Base-by-base conservation (phyloP, 2,113 vertebrate species). In the Amblyopsis rosae region DNA sequence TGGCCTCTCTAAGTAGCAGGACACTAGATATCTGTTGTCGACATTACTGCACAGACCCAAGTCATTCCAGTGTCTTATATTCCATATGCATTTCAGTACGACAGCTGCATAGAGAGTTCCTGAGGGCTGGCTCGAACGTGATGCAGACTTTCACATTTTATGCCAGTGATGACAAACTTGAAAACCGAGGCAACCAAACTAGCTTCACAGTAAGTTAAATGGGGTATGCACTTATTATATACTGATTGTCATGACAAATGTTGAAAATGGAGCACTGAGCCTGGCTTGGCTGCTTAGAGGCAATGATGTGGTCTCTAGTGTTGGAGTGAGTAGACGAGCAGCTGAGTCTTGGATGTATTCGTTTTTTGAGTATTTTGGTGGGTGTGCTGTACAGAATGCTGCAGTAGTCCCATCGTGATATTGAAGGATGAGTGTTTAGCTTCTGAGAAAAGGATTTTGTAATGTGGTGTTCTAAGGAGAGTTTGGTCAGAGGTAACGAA, bases 61-160 rank as follows among this genome's bases (percentile, higher is more conserved):
- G 62, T 16, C 11, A 15, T 11, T 3, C 26, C 6, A 5, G 19
- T 15, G 6, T 50, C 19, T 64, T n/a, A 5, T 9, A 41, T 46
- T 49, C 57, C 3, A 3, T 48, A 6, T 11, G 41, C 3, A n/a
- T 83, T 77, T 45, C 84, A 99, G 97, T 99, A 77, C 92, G 94
- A 67, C 96, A 99, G 91, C 95, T 99, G 89, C 98, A 99, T 73
- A 92, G 96, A 53, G 98, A 99, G 84, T 99, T 99, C 86, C 92
- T 99, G 73, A 93, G 97, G 83, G 94, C 96, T 2, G 97, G 97
- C 19, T 86, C 97, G 13, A 95, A 94, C n/a, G 92, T 99, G 69
- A 95, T 99, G 91, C 97, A 99, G 88, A 96, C 98, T 1, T 98
- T 99, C 84, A 98, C 95, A 35, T 99, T 99, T 88, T 99, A 99